Conservation (phyloP, 1,140 invertebrate genomes). For the Thaumetopoea pityocampa region DNA sequence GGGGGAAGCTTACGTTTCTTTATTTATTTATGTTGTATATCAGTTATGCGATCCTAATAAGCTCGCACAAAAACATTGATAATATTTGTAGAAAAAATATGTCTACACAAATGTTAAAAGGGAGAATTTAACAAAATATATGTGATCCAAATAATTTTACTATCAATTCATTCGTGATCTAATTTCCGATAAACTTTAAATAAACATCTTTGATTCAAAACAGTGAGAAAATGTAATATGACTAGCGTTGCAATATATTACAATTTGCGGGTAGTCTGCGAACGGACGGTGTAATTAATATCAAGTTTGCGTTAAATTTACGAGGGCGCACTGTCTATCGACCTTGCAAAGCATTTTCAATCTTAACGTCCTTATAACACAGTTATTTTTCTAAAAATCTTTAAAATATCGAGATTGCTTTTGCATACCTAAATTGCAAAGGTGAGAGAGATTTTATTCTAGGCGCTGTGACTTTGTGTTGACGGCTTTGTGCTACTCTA, state of each 20-base stretch:
- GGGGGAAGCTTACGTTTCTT: too few species aligned
- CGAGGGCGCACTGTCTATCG: slow-evolving; percentile 6
- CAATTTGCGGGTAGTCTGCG: slow-evolving; percentile 49
- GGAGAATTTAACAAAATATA: too few species aligned
- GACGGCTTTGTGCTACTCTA: too few species aligned
- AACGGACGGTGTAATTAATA: slow-evolving; percentile 51
- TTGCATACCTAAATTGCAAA: slow-evolving; percentile 20
- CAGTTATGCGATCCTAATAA: too few species aligned
- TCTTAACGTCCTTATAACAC: slow-evolving; percentile 9
- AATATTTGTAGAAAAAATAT: too few species aligned
- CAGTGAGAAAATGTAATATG: slow-evolving; percentile 25
- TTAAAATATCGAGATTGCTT: slow-evolving; percentile 11
- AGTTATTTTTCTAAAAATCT: slow-evolving; percentile 8
- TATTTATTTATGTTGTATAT: too few species aligned
- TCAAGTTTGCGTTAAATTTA: slow-evolving; percentile 50
- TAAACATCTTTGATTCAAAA: slow-evolving; percentile 10
- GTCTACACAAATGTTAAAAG: too few species aligned
- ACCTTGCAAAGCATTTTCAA: slow-evolving; percentile 16
- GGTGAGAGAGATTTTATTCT: slow-evolving; percentile 16
- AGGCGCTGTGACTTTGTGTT: too few species aligned
- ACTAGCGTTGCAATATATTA: slow-evolving; percentile 47
- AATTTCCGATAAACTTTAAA: slow-evolving; percentile 7
- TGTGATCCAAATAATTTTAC: too few species aligned
- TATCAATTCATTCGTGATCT: slow-evolving; percentile 7
- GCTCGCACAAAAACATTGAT: too few species aligned